Conservation (phyloP, 2,797 vertebrate genomes). For the Chelonia mydas region DNA sequence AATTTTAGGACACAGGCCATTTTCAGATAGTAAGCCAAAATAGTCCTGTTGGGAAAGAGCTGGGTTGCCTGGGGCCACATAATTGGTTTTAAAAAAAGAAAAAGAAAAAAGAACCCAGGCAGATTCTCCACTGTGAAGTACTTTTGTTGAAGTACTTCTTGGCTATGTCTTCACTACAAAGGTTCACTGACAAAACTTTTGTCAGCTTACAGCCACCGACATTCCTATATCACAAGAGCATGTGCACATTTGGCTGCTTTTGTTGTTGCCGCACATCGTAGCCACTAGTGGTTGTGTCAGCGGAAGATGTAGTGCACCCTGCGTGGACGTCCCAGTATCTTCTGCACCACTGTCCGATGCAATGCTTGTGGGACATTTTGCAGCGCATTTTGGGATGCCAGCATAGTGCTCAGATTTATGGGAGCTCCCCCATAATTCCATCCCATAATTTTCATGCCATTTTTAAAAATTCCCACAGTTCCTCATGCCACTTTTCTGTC, state of each 20-base stretch:
- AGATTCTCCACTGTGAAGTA: neutral
- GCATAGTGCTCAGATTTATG: neutral
- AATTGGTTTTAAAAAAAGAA: neutral
- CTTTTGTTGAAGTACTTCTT: neutral
- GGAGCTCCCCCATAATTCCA: neutral
- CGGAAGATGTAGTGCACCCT: neutral
- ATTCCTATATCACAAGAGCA: neutral
- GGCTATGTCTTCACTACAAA: neutral
- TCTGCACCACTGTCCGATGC: neutral
- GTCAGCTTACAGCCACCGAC: neutral
- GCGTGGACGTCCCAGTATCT: neutral
- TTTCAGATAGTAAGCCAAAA: constrained; percentile 2
- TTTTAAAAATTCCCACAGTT: neutral
- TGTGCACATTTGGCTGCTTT: neutral
- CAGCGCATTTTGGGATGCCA: neutral
- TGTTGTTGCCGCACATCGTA: neutral
- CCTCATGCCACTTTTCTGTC: neutral
- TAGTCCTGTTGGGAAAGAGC: neutral
- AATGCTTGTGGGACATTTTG: neutral
- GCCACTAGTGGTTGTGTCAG: neutral
- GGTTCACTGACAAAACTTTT: neutral
- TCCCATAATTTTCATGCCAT: neutral
- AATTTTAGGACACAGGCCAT: neutral
- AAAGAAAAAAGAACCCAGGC: neutral
- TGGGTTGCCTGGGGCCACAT: neutral